Percentiles rank a stretch among this genome's conserved stretches.
phyloP scores from a whole-genome alignment of 2,113 vertebrate species.

The Hydrochoerus hydrochaeris region DNA sequence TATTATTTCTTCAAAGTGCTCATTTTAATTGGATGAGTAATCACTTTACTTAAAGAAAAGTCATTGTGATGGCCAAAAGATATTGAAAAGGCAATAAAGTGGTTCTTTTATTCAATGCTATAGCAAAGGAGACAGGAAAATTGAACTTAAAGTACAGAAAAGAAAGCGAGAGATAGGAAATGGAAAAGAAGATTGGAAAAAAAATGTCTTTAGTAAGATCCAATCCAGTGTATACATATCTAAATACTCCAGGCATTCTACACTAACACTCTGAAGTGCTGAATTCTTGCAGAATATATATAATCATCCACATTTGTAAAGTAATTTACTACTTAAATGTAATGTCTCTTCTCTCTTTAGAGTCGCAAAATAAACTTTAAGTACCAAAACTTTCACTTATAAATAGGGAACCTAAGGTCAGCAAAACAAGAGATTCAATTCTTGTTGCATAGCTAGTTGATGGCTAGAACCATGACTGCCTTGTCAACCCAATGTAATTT shows the following conservation, averaged over 20 bases:
- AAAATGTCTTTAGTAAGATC: background rate
- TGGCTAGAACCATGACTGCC: background rate
- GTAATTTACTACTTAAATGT: background rate
- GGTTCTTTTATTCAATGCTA: background rate
- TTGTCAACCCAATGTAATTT: background rate
- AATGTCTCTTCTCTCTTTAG: background rate
- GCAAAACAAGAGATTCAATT: background rate
- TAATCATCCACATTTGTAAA: background rate
- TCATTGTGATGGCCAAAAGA: background rate
- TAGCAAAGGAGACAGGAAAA: background rate
- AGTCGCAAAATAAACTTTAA: background rate
- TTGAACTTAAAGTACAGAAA: background rate
- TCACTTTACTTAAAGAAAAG: background rate
- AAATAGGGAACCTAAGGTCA: background rate
- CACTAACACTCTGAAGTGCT: background rate
- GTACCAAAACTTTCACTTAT: background rate
- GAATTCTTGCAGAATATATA: background rate
- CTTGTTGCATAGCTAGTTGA: constrained; percentile 3
- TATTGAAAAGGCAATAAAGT: background rate
- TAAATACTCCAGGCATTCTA: background rate
- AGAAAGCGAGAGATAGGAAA: too few species aligned
- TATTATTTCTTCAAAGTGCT: constrained; percentile 46
- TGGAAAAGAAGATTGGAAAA: background rate
- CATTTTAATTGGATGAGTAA: constrained; percentile 64
- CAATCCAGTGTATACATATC: background rate